Conservation (phyloP, 2,797 vertebrate genomes). For the Hoplostethus atlanticus region DNA sequence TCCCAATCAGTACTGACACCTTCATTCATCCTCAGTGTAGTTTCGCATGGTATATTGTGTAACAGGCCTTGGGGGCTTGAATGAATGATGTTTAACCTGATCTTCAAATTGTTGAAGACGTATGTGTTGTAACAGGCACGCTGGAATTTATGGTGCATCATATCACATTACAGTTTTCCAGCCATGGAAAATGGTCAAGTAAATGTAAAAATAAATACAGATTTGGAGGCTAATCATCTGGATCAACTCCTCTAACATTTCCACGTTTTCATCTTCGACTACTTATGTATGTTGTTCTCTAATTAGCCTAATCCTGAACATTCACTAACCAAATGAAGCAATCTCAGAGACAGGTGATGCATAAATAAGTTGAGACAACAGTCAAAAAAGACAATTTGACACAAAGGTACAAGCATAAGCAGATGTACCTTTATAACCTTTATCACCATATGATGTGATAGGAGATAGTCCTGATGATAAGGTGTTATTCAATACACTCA, state of each 20-base stretch:
- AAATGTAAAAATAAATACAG: neutral
- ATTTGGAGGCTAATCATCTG: neutral
- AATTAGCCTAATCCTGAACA: constrained; percentile 1
- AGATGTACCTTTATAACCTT: neutral
- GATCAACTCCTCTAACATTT: neutral
- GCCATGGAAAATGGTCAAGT: neutral
- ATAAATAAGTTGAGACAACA: constrained; percentile 8
- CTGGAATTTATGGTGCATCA: neutral
- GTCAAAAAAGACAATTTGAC: neutral
- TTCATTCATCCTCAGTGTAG: neutral
- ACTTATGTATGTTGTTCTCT: neutral
- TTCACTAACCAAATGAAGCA: neutral
- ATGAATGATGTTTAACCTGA: neutral
- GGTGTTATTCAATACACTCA: neutral
- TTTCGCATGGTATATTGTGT: constrained; percentile 6
- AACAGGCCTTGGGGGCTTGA: constrained; percentile 1
- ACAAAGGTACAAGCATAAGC: neutral
- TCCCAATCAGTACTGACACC: constrained; percentile 44
- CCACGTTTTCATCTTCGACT: neutral
- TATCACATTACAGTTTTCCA: neutral
- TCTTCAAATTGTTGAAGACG: neutral
- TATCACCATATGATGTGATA: neutral
- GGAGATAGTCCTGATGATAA: neutral
- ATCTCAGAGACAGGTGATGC: neutral
- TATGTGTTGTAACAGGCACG: neutral